These are phyloP conservation scores for Samia ricini DNA, from an alignment of 1,140 invertebrate genomes.

Conservation along the genomic window DNA sequence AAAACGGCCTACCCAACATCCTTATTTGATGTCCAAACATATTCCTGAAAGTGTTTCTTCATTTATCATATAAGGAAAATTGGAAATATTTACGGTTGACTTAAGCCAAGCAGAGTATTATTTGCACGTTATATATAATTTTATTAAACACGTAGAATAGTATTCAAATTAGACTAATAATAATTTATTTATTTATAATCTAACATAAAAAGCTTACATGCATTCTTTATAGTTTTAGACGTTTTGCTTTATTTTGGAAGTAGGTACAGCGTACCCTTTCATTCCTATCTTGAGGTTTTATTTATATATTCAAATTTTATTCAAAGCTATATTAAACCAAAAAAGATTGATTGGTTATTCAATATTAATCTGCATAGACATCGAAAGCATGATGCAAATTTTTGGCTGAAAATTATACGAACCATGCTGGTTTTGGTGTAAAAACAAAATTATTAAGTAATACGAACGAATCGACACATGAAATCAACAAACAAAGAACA, in stretches of 20 bases:
- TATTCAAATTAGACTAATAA: conserved; percentile 50
- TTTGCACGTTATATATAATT: conserved; percentile 28
- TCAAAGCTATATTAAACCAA: conserved; percentile 29
- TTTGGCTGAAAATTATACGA: conserved; percentile 60
- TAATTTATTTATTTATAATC: conserved; percentile 28
- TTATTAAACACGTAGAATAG: conserved; percentile 21
- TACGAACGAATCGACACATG: conserved; percentile 40
- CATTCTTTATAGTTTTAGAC: conserved; percentile 40
- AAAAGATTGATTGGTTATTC: conserved; percentile 36
- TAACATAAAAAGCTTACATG: conserved; percentile 74
- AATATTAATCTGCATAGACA: conserved; percentile 63
- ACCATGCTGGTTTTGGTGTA: conserved; percentile 64
- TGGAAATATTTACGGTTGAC: conserved; percentile 45
- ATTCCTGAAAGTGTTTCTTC: conserved; percentile 55
- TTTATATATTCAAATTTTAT: conserved; percentile 15
- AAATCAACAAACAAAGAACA: conserved; percentile 49
- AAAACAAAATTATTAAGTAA: conserved; percentile 49
- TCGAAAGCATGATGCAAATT: conserved; percentile 74
- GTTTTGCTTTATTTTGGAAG: conserved; percentile 30
- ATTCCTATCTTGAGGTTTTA: conserved; percentile 15
- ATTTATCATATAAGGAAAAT: conserved; percentile 21
- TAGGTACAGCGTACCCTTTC: conserved; percentile 16
- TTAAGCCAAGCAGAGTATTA: conserved; percentile 63
- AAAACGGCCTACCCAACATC: conserved; percentile 71
- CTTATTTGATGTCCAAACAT: conserved; percentile 73